Conservation (phyloP, 2,797 vertebrate genomes). For the Sebastes taczanowskii region DNA sequence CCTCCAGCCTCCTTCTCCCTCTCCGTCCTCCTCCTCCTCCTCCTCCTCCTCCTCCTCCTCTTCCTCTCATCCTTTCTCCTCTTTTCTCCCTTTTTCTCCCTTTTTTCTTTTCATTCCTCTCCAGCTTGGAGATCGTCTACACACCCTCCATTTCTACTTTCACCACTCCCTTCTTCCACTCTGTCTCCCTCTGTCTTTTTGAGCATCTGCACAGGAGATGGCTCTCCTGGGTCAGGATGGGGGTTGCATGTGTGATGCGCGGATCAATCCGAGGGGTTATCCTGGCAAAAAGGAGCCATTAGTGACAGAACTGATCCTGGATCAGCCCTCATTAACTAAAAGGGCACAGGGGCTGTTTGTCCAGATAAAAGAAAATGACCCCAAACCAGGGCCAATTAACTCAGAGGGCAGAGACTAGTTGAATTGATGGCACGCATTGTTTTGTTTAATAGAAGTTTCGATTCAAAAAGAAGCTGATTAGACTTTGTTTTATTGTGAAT, state of each 20-base stretch:
- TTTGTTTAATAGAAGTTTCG: slow-evolving; percentile 63
- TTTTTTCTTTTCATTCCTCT: slow-evolving; percentile 30
- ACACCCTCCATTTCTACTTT: slow-evolving; percentile 71
- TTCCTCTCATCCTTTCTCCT: slow-evolving; percentile 40
- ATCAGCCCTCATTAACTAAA: slow-evolving; percentile 80
- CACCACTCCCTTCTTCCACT: slow-evolving; percentile 75
- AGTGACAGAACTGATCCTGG: slow-evolving; percentile 73
- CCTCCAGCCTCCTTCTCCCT: slow-evolving; percentile 84
- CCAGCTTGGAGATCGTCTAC: slow-evolving; percentile 42
- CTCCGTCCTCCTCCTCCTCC: slow-evolving; percentile 7
- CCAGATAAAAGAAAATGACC: slow-evolving; percentile 75
- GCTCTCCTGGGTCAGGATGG: slow-evolving; percentile 44
- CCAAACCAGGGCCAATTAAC: slow-evolving; percentile 72
- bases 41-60: neutral
- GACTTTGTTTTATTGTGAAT: slow-evolving; percentile 65
- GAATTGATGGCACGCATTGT: slow-evolving; percentile 36
- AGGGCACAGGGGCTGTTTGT: slow-evolving; percentile 72
- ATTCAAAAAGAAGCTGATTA: slow-evolving; percentile 49
- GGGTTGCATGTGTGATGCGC: slow-evolving; percentile 58
- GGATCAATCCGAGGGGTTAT: slow-evolving; percentile 72
- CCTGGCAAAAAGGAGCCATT: slow-evolving; percentile 68
- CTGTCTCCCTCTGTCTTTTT: neutral
- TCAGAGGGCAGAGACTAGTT: slow-evolving; percentile 36
- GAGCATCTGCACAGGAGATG: neutral
- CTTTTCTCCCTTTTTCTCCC: slow-evolving; percentile 33